Evolutionary conservation across 2,113 vertebrate species (phyloP).

Genomic region (Oncorhynchus tshawytscha): DNA sequence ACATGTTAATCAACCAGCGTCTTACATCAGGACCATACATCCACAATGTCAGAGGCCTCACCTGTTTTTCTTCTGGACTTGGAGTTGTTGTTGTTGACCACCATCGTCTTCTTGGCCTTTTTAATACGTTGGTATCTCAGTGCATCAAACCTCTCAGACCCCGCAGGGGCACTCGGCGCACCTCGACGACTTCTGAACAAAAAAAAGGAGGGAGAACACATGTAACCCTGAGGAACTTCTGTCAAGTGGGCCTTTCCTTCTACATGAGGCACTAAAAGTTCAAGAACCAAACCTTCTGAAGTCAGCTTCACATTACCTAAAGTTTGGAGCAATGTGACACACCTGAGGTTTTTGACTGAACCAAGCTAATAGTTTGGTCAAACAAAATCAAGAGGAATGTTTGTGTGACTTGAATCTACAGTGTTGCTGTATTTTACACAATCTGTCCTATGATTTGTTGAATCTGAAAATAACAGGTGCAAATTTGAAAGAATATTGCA

Average conservation of each 20-base stretch:
- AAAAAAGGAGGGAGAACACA: slow-evolving; percentile 50
- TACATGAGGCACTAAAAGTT: slow-evolving; percentile 8
- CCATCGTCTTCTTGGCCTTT: slow-evolving; percentile 95
- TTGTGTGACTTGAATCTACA: not conserved
- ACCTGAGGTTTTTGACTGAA: slow-evolving; percentile 27
- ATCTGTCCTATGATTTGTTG: not conserved
- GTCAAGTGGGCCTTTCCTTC: not conserved
- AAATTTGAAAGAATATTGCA: slow-evolving; percentile 30
- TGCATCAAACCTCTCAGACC: slow-evolving; percentile 98
- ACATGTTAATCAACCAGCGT: not conserved
- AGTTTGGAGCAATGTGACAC: slow-evolving; percentile 52
- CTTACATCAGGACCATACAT: no score
- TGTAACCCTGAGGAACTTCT: slow-evolving; percentile 48
- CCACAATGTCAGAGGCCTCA: slow-evolving; percentile 66
- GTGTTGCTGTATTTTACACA: slow-evolving; percentile 26
- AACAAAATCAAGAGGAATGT: not conserved
- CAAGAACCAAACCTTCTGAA: slow-evolving; percentile 45
- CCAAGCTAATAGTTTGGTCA: no score
- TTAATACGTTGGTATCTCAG: slow-evolving; percentile 98
- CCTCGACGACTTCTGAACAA: slow-evolving; percentile 78
- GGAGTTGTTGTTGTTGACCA: slow-evolving; percentile 88
- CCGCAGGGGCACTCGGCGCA: slow-evolving; percentile 80
- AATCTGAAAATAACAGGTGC: slow-evolving; percentile 59
- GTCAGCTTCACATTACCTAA: slow-evolving; percentile 56
- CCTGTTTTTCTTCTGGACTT: slow-evolving; percentile 94